Base-by-base conservation (phyloP, 2,888 invertebrate species). In the Dynastes hyllus region DNA sequence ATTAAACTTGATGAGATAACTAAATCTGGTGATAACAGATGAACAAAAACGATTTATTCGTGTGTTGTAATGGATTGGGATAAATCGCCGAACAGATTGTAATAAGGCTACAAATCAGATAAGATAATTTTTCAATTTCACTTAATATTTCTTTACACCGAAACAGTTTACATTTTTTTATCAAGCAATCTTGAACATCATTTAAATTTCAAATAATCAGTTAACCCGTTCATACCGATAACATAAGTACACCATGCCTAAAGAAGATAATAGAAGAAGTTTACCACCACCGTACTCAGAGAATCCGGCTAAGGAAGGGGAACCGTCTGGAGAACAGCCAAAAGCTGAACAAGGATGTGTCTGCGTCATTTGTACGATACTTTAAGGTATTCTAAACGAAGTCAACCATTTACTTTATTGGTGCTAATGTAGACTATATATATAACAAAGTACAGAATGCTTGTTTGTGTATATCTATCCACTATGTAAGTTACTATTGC, bases 301-400 rank as follows among this genome's bases (percentile, higher is more conserved):
- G 9, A 8, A 40, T 9, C 50, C 67, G 3, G 0, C 45, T 3
- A 50, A 45, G 11, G 50, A 53, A 16, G 50, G 9, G n/a, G 32
- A n/a, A 9, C 5, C 6, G 1, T 13, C 32, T n/a, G 55, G 8
- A 22, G 71, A 55, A 55, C 16, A 13, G 50, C 53, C 16, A 8
- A 71, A 29, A 8, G 4, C 0, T 11, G 55, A 55, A 0, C 2
- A 55, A 32, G 53, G 53, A 29, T 71, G 55, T 71, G 71, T 71
- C 11, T 71, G 71, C 50, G 53, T 71, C 13, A 71, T 71, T 32
- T 71, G 71, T 32, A 71, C 71, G 8, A 71, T 71, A 71, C 27
- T 71, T 13, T 71, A 55, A 71, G 29, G 13, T 29, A 63, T 2
- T 32, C 11, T 29, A 9, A 63, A 29, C n/a, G 55, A n/a, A 22